Percentiles rank a stretch among this genome's conserved stretches.
phyloP scores from a whole-genome alignment of 2,797 vertebrate species.

The Tokudaia muenninki region DNA sequence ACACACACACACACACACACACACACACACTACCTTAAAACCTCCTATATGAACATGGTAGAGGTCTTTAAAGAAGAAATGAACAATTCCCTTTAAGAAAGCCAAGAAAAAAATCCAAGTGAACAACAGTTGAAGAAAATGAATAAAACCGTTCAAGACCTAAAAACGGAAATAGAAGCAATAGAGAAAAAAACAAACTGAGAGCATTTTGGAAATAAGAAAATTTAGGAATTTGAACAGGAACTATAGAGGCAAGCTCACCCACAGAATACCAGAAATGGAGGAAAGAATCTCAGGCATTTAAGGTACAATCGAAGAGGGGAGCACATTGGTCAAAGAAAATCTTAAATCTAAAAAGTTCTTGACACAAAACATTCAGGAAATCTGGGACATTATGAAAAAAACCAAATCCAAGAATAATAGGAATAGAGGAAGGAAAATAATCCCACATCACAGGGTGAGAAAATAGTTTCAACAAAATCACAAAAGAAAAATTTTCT shows the following conservation, averaged over 20 bases:
- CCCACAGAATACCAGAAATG: not conserved
- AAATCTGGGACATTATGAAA: not conserved
- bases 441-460: no score
- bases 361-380: not conserved
- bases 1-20: not conserved
- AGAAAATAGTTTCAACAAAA: no score
- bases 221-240: not conserved
- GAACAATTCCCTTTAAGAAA: not conserved
- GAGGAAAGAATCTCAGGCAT: not conserved
- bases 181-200: not conserved
- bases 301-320: not conserved
- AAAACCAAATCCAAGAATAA: not conserved
- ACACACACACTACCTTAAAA: not conserved
- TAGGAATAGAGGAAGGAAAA: no score
- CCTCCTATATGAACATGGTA: not conserved
- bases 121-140: not conserved
- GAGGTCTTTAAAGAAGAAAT: not conserved
- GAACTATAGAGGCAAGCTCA: not conserved
- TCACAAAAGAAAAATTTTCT: no score
- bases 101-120: not conserved
- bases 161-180: not conserved
- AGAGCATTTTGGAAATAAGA: not conserved
- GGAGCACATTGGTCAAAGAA: not conserved
- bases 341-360: not conserved
- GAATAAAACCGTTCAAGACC: not conserved